These are phyloP conservation scores for Hippolais icterina DNA, from an alignment of 2,113 vertebrate genomes.

Conservation along the genomic window DNA sequence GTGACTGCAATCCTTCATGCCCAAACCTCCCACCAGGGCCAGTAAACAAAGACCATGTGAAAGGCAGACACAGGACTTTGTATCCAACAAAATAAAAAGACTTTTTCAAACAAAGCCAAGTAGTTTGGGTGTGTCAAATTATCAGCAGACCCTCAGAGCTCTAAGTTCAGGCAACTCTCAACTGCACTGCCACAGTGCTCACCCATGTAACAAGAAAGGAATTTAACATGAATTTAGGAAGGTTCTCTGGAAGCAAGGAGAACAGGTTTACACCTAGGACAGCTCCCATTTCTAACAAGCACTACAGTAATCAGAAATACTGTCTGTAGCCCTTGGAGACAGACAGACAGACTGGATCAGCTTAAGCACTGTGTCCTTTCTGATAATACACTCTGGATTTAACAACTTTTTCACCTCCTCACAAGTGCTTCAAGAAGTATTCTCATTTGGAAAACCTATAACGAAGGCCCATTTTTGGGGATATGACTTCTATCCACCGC, in stretches of 20 bases:
- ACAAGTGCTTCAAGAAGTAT: neutral
- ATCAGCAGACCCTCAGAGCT: neutral
- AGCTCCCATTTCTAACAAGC: neutral
- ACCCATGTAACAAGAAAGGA: neutral
- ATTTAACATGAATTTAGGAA: neutral
- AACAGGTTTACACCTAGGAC: neutral
- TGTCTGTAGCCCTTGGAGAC: neutral
- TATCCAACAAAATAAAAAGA: neutral
- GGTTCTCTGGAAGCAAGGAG: neutral
- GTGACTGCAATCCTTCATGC: neutral
- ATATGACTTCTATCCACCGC: neutral
- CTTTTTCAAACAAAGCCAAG: neutral
- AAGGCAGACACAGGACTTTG: rapidly evolving
- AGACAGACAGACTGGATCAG: neutral
- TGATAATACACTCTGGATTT: neutral
- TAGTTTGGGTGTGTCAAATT: neutral
- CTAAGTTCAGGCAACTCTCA: neutral
- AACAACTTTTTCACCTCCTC: neutral
- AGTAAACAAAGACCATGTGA: neutral
- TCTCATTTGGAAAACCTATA: neutral
- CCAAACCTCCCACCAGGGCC: neutral
- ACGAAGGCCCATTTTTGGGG: neutral
- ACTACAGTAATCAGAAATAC: neutral
- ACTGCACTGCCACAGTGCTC: neutral
- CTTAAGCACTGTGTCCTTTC: neutral